Conservation (phyloP, 2,113 vertebrate genomes). For the Cottus gobio region DNA sequence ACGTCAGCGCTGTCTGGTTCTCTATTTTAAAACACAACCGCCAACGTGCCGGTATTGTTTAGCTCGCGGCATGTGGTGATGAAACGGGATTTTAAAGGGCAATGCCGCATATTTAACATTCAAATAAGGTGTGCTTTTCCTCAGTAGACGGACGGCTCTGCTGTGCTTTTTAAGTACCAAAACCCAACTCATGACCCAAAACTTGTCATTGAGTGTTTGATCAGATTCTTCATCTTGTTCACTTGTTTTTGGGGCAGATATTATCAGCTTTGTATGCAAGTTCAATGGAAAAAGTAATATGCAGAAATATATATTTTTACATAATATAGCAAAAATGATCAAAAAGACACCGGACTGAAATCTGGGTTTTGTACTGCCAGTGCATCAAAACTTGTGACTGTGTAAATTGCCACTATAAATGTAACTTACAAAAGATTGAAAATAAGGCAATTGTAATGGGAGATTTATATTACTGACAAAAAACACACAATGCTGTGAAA, state of each 20-base stretch:
- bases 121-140: not conserved
- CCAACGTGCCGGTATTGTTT: slow-evolving; percentile 30
- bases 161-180: not conserved
- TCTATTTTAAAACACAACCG: slow-evolving; percentile 71
- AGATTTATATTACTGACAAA: not conserved
- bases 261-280: too few species aligned
- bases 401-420: not conserved
- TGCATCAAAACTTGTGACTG: not conserved
- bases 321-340: not conserved
- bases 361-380: not conserved
- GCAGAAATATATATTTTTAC: not conserved
- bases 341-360: not conserved
- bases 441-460: not conserved
- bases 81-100: slow-evolving; percentile 50
- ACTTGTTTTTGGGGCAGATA: not conserved
- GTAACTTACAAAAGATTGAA: not conserved
- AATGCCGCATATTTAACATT: slow-evolving; percentile 23
- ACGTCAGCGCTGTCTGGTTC: slow-evolving; percentile 65
- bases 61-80: slow-evolving; percentile 53
- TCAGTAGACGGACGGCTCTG: not conserved
- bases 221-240: slow-evolving; percentile 2
- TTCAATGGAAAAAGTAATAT: not conserved
- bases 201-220: not conserved
- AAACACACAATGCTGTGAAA: not conserved
- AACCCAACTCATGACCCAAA: not conserved